Base-by-base conservation (phyloP, 2,888 invertebrate genomes). In the Cancer borealis region DNA sequence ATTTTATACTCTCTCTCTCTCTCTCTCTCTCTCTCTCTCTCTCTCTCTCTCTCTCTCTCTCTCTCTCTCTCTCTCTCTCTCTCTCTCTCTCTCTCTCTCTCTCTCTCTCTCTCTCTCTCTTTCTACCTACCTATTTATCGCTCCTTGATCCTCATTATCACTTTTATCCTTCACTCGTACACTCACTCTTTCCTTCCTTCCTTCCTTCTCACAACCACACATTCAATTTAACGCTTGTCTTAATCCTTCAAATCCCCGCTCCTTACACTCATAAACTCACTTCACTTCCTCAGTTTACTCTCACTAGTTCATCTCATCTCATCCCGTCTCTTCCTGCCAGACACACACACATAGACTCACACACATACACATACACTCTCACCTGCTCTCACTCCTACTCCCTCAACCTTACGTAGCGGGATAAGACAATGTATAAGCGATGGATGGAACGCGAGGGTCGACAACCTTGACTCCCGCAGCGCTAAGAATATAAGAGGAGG, bases 361-460 rank as follows among this genome's bases (percentile, higher is more conserved):
- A 3, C 84, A 14, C 84, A 3, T 39, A 14, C 39, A 12, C 39
- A 12, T 17, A 6, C 39, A 39, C 30, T 84, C 84, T 84, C 84
- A 10, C 66, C 21, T 21, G 5, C 66, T 66, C 84, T 84, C 84
- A 10, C 84, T 84, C 39, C n/a, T 14, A 10, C 84, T 39, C 84
- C 26, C 73, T 84, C 84, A 84, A 14, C 84, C 84, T 84, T 84
- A n/a, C 84, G 39, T 84, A 84, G 84, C 84, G 84, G 84, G 84
- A 84, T 17, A 84, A 84, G 84, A 84, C 84, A 84, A 84, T 84
- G 84, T 30, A 12, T 10, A 39, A 30, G 73, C n/a, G 5, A 73
- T 30, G 10, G 30, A 84, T 39, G 39, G 84, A 84, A 84, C 84
- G 39, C 17, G 84, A 84, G 84, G 84, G 84, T 84, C 84, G 84